A percentile compares a stretch with the other conserved stretches of the same genome.
Evolutionary conservation across 2,113 vertebrate species (phyloP).

Genomic region (Silurus glanis): DNA sequence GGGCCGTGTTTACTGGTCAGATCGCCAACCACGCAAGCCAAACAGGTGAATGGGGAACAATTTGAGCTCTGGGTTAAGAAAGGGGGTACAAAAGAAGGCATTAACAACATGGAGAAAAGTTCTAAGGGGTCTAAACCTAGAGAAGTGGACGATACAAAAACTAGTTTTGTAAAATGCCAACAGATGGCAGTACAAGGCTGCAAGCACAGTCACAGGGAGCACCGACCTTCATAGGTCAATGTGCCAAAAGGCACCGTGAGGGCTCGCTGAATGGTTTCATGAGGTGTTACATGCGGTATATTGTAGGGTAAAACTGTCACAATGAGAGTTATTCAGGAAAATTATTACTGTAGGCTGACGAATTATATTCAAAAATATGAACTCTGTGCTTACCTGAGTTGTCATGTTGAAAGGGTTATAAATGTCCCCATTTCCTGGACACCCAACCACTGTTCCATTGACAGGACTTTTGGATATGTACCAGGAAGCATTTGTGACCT

Average conservation of each 20-base stretch:
- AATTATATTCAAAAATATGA: background rate
- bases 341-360: background rate
- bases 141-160: background rate
- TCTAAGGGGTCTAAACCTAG: background rate
- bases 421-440: constrained; percentile 45
- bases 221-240: too few relatives aligned
- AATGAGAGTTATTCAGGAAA: background rate
- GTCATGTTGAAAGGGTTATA: constrained; percentile 75
- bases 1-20: constrained; percentile 66
- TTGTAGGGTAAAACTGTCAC: background rate
- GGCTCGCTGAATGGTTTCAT: background rate
- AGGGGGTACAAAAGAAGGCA: background rate
- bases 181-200: too few relatives aligned
- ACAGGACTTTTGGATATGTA: constrained; percentile 53
- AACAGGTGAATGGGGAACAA: constrained; percentile 62
- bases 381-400: constrained; percentile 54
- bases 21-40: constrained; percentile 72
- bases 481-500: constrained; percentile 57
- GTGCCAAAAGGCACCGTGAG: background rate
- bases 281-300: background rate
- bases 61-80: constrained; percentile 59
- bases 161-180: too few relatives aligned
- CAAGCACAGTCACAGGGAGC: too few relatives aligned
- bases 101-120: background rate
- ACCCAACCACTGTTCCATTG: constrained; percentile 15